Evolutionary conservation across 2,113 vertebrate species (phyloP).

Genomic region (Pampusana beccarii): DNA sequence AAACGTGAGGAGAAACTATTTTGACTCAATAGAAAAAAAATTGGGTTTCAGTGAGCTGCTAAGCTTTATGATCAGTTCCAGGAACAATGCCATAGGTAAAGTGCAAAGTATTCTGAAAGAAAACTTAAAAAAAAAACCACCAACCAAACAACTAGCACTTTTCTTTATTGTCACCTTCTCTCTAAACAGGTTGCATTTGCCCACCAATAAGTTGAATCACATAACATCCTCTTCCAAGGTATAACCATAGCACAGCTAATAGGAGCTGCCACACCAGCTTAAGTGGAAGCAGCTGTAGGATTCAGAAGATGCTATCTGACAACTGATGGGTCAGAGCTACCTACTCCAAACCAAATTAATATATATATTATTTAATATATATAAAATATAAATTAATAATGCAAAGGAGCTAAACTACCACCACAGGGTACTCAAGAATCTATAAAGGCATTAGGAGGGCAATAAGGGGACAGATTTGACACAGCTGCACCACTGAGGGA

Average conservation of each 20-base stretch:
- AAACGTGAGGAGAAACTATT: not conserved
- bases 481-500: not conserved
- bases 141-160: not conserved
- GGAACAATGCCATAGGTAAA: rapidly evolving
- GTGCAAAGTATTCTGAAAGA: not conserved
- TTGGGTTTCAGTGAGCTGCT: not conserved
- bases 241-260: not conserved
- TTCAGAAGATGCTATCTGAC: not conserved
- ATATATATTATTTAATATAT: too few species aligned
- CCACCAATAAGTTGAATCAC: rapidly evolving
- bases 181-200: not conserved
- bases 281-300: not conserved
- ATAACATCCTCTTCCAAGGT: not conserved
- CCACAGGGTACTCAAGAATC: not conserved
- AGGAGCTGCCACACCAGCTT: not conserved
- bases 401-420: not conserved
- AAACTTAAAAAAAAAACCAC: not conserved
- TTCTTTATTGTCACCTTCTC: not conserved
- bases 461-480: not conserved
- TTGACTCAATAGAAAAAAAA: not conserved
- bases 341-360: not conserved
- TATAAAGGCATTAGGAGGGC: not conserved
- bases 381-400: too few species aligned
- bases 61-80: not conserved
- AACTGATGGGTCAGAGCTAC: not conserved